Evolutionary conservation across 2,797 vertebrate species (phyloP).

Genomic region (Lindbergichthys nudifrons): DNA sequence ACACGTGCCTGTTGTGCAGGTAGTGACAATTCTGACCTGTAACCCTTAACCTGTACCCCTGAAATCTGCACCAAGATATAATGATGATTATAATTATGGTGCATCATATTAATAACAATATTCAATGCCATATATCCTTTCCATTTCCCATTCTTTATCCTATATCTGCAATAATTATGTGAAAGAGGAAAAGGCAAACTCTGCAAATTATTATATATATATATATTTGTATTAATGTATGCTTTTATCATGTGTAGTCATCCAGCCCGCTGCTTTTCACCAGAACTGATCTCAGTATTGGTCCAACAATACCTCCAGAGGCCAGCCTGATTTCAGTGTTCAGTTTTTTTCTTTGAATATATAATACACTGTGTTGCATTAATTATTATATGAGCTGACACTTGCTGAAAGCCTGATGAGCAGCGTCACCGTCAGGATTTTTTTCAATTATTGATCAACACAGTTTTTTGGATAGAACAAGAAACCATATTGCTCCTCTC

Average conservation of each 20-base stretch:
- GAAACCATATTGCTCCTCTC: slow-evolving; percentile 16
- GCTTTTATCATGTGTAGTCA: slow-evolving; percentile 22
- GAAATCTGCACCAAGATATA: slow-evolving; percentile 60
- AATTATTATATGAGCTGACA: slow-evolving; percentile 39
- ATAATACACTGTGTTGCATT: slow-evolving; percentile 31
- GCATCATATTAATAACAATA: slow-evolving; percentile 60
- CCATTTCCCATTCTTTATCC: slow-evolving; percentile 48
- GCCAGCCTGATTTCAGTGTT: slow-evolving; percentile 44
- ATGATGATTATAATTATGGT: slow-evolving; percentile 67
- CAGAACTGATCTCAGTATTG: slow-evolving; percentile 2
- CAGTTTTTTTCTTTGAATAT: slow-evolving; percentile 36
- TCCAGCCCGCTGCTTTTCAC: slow-evolving; percentile 6
- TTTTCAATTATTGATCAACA: slow-evolving; percentile 52
- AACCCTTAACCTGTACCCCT: slow-evolving; percentile 71
- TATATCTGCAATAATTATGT: slow-evolving; percentile 43
- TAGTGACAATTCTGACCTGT: slow-evolving; percentile 84
- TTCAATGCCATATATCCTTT: slow-evolving; percentile 35
- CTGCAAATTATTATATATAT: neutral
- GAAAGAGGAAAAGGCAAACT: slow-evolving; percentile 28
- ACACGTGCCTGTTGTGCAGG: slow-evolving; percentile 99
- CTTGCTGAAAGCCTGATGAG: slow-evolving; percentile 42
- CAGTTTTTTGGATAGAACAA: slow-evolving; percentile 21
- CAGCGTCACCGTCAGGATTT: slow-evolving; percentile 45
- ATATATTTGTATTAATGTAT: slow-evolving; percentile 38
- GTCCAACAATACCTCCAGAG: slow-evolving; percentile 29